Evolutionary conservation across 2,113 vertebrate genomes (phyloP).

Genomic region (Periophthalmodon schlosseri): DNA sequence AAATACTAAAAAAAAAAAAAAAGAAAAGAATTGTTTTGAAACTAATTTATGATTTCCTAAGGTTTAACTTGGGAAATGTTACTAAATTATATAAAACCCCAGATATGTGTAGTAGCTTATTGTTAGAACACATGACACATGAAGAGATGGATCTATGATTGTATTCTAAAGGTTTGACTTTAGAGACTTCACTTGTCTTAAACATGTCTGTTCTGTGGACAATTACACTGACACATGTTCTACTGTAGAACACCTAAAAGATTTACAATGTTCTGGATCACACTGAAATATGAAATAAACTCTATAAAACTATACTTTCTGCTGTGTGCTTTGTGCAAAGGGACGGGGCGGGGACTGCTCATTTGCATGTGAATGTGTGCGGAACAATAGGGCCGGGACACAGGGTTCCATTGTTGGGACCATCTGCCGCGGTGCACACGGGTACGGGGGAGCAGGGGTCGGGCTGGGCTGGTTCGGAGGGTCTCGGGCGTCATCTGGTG

Average conservation of each 20-base stretch:
- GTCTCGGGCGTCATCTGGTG: slow-evolving; percentile 58
- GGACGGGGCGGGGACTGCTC: slow-evolving; percentile 4
- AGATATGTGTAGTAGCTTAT: neutral
- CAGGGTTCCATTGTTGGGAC: neutral
- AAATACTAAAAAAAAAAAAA: slow-evolving; percentile 6
- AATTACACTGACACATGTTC: neutral
- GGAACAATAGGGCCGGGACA: slow-evolving; percentile 13
- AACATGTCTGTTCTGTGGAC: neutral
- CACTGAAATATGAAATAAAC: neutral
- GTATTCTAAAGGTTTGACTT: neutral
- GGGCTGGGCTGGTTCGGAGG: slow-evolving; percentile 48
- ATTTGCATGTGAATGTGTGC: neutral
- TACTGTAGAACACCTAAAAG: neutral
- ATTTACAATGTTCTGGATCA: neutral
- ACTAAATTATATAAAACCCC: slow-evolving; percentile 42
- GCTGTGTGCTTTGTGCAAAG: neutral
- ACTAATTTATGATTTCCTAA: slow-evolving; percentile 13
- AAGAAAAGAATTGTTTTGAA: slow-evolving; percentile 25
- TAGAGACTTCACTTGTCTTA: neutral
- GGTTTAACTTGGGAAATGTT: slow-evolving; percentile 23
- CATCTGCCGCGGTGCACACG: neutral
- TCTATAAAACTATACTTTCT: neutral
- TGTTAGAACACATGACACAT: neutral
- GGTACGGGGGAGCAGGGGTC: slow-evolving; percentile 13
- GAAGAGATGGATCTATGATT: neutral